Evolutionary conservation across 1,140 invertebrate genomes (phyloP).

Genomic region (Drosophila saltans): DNA sequence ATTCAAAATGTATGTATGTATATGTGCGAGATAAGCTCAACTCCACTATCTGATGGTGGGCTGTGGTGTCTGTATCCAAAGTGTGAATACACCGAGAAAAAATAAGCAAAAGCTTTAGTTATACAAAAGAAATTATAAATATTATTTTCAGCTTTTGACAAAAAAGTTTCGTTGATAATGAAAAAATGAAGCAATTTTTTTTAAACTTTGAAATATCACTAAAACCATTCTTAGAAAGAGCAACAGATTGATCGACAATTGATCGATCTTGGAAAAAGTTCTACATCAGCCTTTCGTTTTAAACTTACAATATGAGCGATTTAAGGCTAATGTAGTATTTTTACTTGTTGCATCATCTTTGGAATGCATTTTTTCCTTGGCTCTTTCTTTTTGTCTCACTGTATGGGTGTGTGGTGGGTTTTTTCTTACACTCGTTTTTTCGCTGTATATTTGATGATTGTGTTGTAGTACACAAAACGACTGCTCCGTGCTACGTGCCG

Average conservation of each 20-base stretch:
- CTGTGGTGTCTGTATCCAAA: slow-evolving; percentile 12
- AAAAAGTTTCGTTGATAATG: no score
- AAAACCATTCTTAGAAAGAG: no score
- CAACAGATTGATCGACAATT: no score
- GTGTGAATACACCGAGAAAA: slow-evolving; percentile 4
- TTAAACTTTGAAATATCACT: no score
- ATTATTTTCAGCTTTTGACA: no score
- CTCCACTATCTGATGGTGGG: slow-evolving; percentile 6
- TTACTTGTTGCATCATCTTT: no score
- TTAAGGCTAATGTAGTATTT: no score
- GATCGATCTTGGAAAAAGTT: no score
- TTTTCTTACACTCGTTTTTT: slow-evolving; percentile 23
- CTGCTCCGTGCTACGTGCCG: slow-evolving; percentile 74
- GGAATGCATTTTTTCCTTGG: neutral
- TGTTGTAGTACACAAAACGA: slow-evolving; percentile 73
- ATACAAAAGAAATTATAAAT: no score
- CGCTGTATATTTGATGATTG: slow-evolving; percentile 66
- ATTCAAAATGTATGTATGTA: neutral
- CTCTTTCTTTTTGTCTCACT: slow-evolving; percentile 5
- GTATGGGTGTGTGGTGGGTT: slow-evolving; percentile 17
- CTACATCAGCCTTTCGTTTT: no score
- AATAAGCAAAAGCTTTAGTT: neutral
- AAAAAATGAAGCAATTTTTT: no score
- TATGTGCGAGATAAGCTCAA: slow-evolving; percentile 15
- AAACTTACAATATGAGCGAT: no score